Evolutionary conservation across 2,888 invertebrate genomes (phyloP).

Genomic region (Germaria angustata): DNA sequence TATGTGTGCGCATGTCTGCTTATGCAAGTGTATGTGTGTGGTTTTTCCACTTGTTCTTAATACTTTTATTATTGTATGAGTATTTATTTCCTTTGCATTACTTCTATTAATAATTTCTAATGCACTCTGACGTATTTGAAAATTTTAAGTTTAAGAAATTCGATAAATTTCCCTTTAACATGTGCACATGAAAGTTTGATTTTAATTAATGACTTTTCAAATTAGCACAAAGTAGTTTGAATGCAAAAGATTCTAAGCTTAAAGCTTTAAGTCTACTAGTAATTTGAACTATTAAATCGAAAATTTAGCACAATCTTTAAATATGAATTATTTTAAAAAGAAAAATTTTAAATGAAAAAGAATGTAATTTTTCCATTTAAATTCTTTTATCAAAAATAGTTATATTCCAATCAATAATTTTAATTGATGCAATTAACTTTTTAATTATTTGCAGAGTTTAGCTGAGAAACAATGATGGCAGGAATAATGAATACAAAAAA

Average conservation of each 20-base stretch:
- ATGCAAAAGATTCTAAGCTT: too few relatives aligned
- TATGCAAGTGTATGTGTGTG: not conserved
- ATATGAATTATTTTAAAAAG: too few relatives aligned
- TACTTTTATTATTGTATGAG: not conserved
- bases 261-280: not conserved
- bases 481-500: too few relatives aligned
- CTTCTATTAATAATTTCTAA: conserved; percentile 2
- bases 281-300: not conserved
- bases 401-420: too few relatives aligned
- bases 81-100: not conserved
- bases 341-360: too few relatives aligned
- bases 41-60: not conserved
- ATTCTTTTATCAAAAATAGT: too few relatives aligned
- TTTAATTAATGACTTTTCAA: not conserved
- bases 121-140: conserved; percentile 11
- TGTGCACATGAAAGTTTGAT: conserved; percentile 16
- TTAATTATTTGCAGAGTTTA: too few relatives aligned
- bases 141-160: not conserved
- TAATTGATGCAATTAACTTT: too few relatives aligned
- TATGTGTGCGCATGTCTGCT: not conserved
- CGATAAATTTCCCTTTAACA: conserved; percentile 24
- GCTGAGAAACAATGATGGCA: too few relatives aligned
- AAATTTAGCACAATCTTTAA: too few relatives aligned
- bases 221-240: not conserved
- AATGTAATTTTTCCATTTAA: too few relatives aligned